Conservation (phyloP, 1,140 invertebrate genomes). For the Chionoecetes opilio region DNA sequence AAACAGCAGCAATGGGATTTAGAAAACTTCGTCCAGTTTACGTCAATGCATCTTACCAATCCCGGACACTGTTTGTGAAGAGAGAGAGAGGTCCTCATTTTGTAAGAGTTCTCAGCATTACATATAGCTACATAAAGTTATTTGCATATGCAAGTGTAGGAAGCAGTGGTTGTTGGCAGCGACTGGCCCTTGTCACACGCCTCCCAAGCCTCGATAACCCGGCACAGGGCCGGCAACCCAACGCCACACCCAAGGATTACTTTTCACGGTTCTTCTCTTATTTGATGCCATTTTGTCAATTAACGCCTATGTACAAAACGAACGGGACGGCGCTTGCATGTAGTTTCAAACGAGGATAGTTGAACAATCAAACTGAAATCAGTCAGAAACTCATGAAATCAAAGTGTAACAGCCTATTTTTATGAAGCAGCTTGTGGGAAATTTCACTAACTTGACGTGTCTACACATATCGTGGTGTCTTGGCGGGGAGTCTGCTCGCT, state of each 20-base stretch:
- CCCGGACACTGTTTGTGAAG: background rate
- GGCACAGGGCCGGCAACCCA: too few relatives aligned
- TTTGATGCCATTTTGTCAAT: background rate
- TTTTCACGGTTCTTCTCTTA: background rate
- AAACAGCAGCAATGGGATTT: slow-evolving; percentile 33
- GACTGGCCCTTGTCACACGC: background rate
- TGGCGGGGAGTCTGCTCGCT: background rate
- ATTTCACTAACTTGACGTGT: slow-evolving; percentile 40
- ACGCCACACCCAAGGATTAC: slow-evolving; percentile 24
- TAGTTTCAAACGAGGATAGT: background rate
- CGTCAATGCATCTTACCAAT: slow-evolving; percentile 6
- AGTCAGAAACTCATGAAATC: slow-evolving; percentile 51
- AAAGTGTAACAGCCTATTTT: slow-evolving; percentile 46
- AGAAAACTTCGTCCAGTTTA: slow-evolving; percentile 59
- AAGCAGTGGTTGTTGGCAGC: background rate
- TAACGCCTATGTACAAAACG: background rate
- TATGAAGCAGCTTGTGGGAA: background rate
- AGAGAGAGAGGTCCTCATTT: background rate
- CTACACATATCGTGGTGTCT: slow-evolving; percentile 57
- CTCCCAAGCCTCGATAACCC: background rate
- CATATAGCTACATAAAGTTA: background rate
- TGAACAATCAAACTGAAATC: slow-evolving; percentile 46
- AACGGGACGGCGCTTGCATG: slow-evolving; percentile 2
- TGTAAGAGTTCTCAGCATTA: background rate
- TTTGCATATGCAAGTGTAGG: background rate